Percentiles rank a stretch among this genome's conserved stretches.
phyloP scores from a whole-genome alignment of 2,797 vertebrate genomes.

The Crocidura indochinensis region DNA sequence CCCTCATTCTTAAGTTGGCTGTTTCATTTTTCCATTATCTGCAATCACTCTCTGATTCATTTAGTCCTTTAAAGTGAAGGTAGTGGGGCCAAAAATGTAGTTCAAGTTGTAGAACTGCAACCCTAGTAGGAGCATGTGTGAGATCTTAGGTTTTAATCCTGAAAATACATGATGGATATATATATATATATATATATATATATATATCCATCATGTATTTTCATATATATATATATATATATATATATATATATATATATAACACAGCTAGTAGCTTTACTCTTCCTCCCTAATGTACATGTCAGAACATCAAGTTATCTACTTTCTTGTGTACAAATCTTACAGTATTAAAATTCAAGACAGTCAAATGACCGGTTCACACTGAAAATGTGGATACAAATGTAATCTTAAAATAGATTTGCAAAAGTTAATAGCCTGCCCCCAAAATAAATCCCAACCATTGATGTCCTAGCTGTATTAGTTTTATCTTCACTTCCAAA shows the following conservation, averaged over 20 bases:
- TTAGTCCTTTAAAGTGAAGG: not conserved
- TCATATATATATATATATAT: no score
- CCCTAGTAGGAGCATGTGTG: no score
- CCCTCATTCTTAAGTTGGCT: not conserved
- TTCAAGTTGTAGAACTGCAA: no score
- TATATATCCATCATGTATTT: no score
- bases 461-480: not conserved
- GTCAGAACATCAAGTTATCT: not conserved
- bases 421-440: no score
- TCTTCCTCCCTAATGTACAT: not conserved
- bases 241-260: no score
- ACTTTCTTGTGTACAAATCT: not conserved
- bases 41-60: not conserved
- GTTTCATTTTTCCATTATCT: not conserved
- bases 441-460: not conserved
- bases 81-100: no score
- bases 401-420: no score
- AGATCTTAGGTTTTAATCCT: no score
- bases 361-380: not conserved
- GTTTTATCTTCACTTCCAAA: not conserved
- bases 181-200: no score
- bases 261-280: not conserved
- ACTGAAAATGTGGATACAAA: conserved; percentile 8
- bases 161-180: no score
- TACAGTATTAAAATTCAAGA: not conserved